Base-by-base conservation (phyloP, 2,888 invertebrate species). In the Andrena praecox region DNA sequence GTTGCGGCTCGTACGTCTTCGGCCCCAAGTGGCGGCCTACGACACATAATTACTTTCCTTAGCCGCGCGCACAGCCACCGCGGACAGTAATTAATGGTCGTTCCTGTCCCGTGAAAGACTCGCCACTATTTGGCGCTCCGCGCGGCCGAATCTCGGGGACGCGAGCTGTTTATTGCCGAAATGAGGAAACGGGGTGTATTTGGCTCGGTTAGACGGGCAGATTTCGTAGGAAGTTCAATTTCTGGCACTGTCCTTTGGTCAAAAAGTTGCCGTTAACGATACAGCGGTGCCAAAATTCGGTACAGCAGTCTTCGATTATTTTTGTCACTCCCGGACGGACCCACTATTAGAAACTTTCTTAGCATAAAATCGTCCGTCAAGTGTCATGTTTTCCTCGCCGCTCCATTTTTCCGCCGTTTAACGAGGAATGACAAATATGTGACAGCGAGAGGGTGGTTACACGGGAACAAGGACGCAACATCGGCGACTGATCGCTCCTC, bases 61-160 rank as follows among this genome's bases (percentile, higher is more conserved):
- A 70, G 77, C 77, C 63, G 82, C 42, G 70, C 64, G 77, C 69
- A 27, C 63, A 63, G 56, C 63, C 77, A 84, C 69, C 76, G 80
- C 62, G 77, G 86, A 84, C 87, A 79, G 81, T 86, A 77, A 86
- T 86, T 87, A 88, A 88, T 86, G 75, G 77, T 81, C 70, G 72
- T 70, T 80, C 74, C 77, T 75, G 64, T 59, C 60, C 64, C 63
- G 81, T 77, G 76, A 71, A 79, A 79, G 81, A 76, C 73, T 76
- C 68, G 72, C 52, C 73, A 68, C 69, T 73, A 66, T 86, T 81
- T 73, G 79, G 63, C 56, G 72, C 48, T 71, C 48, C 66, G 20
- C 77, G 31, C 42, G 31, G 52, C 69, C 70, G 54, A 74, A 68
- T 75, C 81, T 75, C 80, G 31, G 2, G 50, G 62, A 71, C 35